phyloP scores from a whole-genome alignment of 2,113 vertebrate genomes.

The Furnarius figulus region DNA sequence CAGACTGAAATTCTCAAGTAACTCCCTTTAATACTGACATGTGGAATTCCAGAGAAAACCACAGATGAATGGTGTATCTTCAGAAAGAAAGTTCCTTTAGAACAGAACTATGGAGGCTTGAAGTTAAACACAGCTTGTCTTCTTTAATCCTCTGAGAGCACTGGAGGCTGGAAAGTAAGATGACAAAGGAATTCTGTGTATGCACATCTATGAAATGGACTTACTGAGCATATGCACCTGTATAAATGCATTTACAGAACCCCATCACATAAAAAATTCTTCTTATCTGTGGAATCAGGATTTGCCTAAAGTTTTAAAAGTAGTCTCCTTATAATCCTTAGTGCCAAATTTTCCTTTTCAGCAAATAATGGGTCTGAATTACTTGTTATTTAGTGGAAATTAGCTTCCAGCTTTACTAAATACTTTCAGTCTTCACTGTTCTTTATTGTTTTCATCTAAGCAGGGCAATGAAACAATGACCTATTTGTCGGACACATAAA shows the following conservation, averaged over 20 bases:
- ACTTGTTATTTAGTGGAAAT: neutral
- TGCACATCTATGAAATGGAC: neutral
- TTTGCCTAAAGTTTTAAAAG: neutral
- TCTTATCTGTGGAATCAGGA: neutral
- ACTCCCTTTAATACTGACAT: neutral
- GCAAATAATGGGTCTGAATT: neutral
- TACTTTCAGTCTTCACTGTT: neutral
- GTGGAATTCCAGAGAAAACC: neutral
- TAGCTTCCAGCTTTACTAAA: neutral
- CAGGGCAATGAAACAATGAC: neutral
- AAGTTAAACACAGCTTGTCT: neutral
- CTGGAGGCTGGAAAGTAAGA: neutral
- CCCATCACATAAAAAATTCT: neutral
- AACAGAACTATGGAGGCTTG: neutral
- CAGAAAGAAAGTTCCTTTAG: neutral
- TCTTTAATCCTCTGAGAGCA: neutral
- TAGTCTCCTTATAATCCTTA: neutral
- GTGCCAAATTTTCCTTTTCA: neutral
- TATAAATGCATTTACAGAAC: neutral
- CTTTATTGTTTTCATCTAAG: neutral
- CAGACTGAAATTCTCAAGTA: neutral
- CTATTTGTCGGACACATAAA: neutral
- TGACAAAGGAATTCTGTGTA: neutral
- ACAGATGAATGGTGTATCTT: neutral
- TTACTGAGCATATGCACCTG: neutral